phyloP scores from a whole-genome alignment of 2,888 invertebrate genomes.

The Ichneumoninae sp. region DNA sequence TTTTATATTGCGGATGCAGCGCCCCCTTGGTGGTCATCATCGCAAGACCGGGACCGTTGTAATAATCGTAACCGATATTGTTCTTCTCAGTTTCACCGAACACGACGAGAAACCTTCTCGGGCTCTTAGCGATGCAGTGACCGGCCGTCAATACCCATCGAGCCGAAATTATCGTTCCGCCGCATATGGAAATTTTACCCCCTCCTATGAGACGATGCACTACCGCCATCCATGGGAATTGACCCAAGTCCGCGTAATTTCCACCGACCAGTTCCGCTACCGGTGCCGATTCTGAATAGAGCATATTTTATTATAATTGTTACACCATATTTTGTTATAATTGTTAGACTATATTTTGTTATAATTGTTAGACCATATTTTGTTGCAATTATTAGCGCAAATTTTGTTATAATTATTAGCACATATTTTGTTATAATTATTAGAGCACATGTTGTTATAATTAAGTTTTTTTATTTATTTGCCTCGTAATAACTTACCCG shows the following conservation, averaged over 20 bases:
- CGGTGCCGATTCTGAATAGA: not conserved
- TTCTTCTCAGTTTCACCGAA: slow-evolving; percentile 70
- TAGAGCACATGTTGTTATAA: not conserved
- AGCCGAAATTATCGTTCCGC: slow-evolving; percentile 72
- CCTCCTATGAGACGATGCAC: slow-evolving; percentile 69
- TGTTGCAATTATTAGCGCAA: not conserved
- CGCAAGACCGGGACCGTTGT: slow-evolving; percentile 67
- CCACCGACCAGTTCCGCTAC: slow-evolving; percentile 66
- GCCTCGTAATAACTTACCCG: slow-evolving; percentile 12
- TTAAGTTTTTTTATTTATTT: slow-evolving; percentile 5
- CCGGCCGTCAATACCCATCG: slow-evolving; percentile 76
- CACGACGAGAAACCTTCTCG: slow-evolving; percentile 67
- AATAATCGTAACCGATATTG: slow-evolving; percentile 64
- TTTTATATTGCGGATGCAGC: slow-evolving; percentile 67
- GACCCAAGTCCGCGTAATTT: slow-evolving; percentile 59
- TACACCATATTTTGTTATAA: too few relatives aligned
- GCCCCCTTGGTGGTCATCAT: slow-evolving; percentile 68
- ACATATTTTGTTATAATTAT: too few relatives aligned
- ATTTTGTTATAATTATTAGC: not conserved
- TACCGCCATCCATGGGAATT: slow-evolving; percentile 74
- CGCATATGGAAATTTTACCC: slow-evolving; percentile 66
- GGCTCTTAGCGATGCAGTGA: slow-evolving; percentile 67
- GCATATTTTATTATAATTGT: not conserved
- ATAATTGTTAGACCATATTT: not conserved
- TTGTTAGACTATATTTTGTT: not conserved